Evolutionary conservation across 2,113 vertebrate genomes (phyloP).

Genomic region (Seriola aureovittata): DNA sequence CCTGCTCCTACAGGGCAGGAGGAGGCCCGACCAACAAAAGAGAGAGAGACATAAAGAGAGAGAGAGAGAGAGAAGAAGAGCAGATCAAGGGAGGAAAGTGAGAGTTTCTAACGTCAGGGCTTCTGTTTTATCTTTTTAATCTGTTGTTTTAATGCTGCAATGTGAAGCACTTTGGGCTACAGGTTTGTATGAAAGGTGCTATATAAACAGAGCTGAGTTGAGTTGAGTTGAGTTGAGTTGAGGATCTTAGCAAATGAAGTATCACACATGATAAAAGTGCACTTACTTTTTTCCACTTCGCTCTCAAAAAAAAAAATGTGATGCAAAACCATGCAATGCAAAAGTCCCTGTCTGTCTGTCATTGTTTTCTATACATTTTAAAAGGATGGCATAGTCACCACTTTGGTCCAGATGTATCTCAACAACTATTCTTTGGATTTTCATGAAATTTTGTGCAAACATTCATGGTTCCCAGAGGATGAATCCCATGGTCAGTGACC

Average conservation of each 20-base stretch:
- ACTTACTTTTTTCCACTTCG: background rate
- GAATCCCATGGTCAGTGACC: background rate
- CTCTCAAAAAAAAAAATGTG: background rate
- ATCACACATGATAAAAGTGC: too few species aligned
- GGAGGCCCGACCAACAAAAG: constrained; percentile 43
- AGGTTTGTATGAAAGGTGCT: too few species aligned
- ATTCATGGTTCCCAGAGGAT: background rate
- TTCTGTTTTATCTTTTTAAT: constrained; percentile 14
- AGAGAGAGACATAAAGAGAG: constrained; percentile 8
- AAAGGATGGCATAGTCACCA: background rate
- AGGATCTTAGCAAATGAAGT: constrained; percentile 26
- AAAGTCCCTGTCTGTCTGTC: background rate
- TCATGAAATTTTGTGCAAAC: background rate
- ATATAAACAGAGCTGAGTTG: too few species aligned
- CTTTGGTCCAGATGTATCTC: background rate
- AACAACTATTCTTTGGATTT: background rate
- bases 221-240: too few species aligned
- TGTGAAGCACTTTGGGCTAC: too few species aligned
- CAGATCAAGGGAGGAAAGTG: constrained; percentile 28
- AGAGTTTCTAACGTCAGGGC: constrained; percentile 27
- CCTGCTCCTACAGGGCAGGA: constrained; percentile 57
- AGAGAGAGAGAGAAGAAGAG: constrained; percentile 22
- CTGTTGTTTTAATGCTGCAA: too few species aligned
- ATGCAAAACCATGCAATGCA: background rate
- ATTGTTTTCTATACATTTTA: background rate